Evolutionary conservation across 1,140 invertebrate genomes (phyloP).

Genomic region (Galleria mellonella): DNA sequence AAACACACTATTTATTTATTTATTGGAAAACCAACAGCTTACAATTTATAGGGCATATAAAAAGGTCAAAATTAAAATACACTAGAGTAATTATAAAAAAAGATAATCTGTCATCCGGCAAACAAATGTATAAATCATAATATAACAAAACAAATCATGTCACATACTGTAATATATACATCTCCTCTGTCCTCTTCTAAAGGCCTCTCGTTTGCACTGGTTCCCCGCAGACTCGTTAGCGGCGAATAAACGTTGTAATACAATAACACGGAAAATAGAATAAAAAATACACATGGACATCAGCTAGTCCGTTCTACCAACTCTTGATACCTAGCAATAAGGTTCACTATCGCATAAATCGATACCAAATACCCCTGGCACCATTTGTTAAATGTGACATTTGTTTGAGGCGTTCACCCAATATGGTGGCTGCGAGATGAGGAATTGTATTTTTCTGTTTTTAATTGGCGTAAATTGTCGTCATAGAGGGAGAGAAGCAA

Average conservation of each 20-base stretch:
- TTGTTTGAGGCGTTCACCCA: slow-evolving; percentile 65
- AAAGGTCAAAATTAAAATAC: too few species aligned
- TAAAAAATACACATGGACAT: slow-evolving; percentile 52
- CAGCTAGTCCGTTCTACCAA: slow-evolving; percentile 2
- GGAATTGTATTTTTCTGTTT: slow-evolving; percentile 62
- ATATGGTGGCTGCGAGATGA: slow-evolving; percentile 46
- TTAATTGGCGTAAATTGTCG: slow-evolving; percentile 55
- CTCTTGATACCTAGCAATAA: slow-evolving; percentile 8
- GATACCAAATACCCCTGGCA: background rate
- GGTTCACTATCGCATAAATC: slow-evolving; percentile 10
- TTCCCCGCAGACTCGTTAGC: slow-evolving; percentile 55
- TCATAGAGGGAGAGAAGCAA: slow-evolving; percentile 14
- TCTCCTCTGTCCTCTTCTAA: slow-evolving; percentile 19
- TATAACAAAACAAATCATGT: slow-evolving; percentile 41
- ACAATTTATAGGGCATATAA: too few species aligned
- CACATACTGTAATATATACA: too few species aligned
- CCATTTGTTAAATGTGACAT: slow-evolving; percentile 42
- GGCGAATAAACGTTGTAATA: slow-evolving; percentile 58
- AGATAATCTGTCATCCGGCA: too few species aligned
- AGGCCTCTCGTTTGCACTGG: slow-evolving; percentile 18
- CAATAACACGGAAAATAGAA: slow-evolving; percentile 62
- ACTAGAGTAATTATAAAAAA: too few species aligned
- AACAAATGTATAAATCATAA: too few species aligned
- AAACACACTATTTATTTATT: too few species aligned
- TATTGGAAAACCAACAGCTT: too few species aligned